phyloP scores from a whole-genome alignment of 2,113 vertebrate species.

The Peromyscus maniculatus region DNA sequence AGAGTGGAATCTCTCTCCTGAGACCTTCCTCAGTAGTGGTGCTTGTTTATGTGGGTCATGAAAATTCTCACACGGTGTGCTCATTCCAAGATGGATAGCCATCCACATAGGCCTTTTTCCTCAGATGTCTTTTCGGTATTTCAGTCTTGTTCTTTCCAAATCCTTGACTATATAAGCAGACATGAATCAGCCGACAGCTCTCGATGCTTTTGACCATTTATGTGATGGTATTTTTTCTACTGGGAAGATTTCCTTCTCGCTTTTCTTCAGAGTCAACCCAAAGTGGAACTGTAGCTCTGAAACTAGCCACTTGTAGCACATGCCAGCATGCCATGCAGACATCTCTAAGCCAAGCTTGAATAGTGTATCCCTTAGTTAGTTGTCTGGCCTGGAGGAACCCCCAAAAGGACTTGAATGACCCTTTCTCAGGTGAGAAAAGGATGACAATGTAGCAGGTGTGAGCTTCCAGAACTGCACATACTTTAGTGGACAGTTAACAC shows the following conservation, averaged over 20 bases:
- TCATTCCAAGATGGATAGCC: slow-evolving; percentile 27
- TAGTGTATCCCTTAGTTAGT: slow-evolving; percentile 43
- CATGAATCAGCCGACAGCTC: background rate
- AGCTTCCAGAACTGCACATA: background rate
- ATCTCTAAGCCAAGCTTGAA: slow-evolving; percentile 48
- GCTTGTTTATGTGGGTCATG: slow-evolving; percentile 14
- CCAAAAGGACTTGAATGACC: background rate
- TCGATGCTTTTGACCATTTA: slow-evolving; percentile 17
- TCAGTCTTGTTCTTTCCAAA: slow-evolving; percentile 5
- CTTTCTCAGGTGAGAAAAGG: background rate
- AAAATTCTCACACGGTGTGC: background rate
- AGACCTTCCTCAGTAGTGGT: slow-evolving; percentile 1
- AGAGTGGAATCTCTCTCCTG: background rate
- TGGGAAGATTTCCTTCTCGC: background rate
- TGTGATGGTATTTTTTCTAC: slow-evolving; percentile 12
- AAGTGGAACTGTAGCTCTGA: slow-evolving; percentile 7
- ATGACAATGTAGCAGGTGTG: background rate
- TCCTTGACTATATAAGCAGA: slow-evolving; percentile 19
- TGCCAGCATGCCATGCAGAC: background rate
- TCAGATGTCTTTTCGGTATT: background rate
- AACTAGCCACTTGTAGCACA: slow-evolving; percentile 8
- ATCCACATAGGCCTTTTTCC: background rate
- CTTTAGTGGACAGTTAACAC: background rate
- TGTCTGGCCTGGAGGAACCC: background rate
- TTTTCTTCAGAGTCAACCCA: background rate